phyloP scores from a whole-genome alignment of 1,140 invertebrate species.

The Lasioglossum baleicum region DNA sequence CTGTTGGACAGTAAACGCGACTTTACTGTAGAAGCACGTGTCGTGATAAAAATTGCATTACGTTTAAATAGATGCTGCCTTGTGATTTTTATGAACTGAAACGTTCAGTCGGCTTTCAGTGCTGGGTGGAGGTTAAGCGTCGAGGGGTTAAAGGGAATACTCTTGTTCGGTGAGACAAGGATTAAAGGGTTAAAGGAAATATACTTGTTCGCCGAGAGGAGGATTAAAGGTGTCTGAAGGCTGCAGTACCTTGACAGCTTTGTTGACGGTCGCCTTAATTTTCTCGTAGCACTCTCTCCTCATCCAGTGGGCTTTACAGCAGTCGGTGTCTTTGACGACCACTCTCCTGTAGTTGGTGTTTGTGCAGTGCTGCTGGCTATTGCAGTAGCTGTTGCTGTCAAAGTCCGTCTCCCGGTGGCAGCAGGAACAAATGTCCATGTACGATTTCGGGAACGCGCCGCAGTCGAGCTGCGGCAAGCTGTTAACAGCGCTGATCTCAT shows the following conservation, averaged over 20 bases:
- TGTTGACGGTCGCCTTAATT: constrained; percentile 38
- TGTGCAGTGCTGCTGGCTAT: background rate
- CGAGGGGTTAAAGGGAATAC: too few species aligned
- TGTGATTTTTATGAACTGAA: too few species aligned
- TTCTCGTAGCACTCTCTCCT: constrained; percentile 26
- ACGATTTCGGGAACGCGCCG: constrained; percentile 39
- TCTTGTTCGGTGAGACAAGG: too few species aligned
- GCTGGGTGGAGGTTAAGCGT: too few species aligned
- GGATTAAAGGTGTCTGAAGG: too few species aligned
- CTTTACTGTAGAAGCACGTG: too few species aligned
- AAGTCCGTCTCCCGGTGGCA: constrained; percentile 23
- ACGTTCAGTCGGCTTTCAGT: too few species aligned
- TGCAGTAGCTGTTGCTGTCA: background rate
- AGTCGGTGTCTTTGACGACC: background rate
- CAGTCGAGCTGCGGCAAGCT: constrained; percentile 59
- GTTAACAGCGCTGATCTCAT: constrained; percentile 35
- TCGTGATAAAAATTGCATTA: too few species aligned
- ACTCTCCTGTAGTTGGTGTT: background rate
- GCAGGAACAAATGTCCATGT: constrained; percentile 48
- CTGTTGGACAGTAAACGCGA: too few species aligned
- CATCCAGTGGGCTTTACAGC: constrained; percentile 6
- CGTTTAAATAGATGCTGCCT: too few species aligned
- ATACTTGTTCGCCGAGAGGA: too few species aligned
- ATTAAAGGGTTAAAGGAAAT: too few species aligned
- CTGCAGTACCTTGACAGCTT: constrained; percentile 32